Conservation (phyloP, 2,797 vertebrate species). For the Trachurus trachurus region DNA sequence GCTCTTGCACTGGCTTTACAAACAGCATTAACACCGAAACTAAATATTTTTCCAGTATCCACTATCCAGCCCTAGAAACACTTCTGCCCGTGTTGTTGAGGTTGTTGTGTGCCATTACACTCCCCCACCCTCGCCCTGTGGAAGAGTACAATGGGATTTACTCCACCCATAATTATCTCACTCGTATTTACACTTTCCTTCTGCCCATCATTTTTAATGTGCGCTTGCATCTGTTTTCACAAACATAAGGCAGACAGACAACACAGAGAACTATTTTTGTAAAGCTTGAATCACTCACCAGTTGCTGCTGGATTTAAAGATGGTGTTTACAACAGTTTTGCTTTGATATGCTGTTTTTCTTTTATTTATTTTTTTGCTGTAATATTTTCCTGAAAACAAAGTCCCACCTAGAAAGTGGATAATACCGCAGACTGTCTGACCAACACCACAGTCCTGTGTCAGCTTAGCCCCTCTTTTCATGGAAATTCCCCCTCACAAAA, state of each 20-base stretch:
- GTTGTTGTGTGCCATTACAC: constrained; percentile 14
- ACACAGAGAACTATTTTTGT: constrained; percentile 48
- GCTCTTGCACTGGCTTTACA: background rate
- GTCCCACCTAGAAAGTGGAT: constrained; percentile 29
- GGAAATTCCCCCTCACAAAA: constrained; percentile 77
- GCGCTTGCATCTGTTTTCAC: constrained; percentile 50
- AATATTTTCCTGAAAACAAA: constrained; percentile 16
- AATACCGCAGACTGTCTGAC: constrained; percentile 55
- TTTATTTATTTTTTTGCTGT: constrained; percentile 50
- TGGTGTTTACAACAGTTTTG: constrained; percentile 29
- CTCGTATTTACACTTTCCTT: constrained; percentile 65
- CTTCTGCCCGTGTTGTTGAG: background rate
- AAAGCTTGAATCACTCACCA: constrained; percentile 26
- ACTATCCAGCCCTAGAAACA: constrained; percentile 1
- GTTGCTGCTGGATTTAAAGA: constrained; percentile 40
- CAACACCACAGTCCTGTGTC: constrained; percentile 63
- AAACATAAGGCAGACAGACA: constrained; percentile 50
- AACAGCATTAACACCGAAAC: background rate
- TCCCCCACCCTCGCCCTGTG: constrained; percentile 40
- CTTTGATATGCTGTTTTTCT: constrained; percentile 30
- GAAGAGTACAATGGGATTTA: constrained; percentile 67
- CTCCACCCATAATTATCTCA: constrained; percentile 72
- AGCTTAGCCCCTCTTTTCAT: constrained; percentile 63
- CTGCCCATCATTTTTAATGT: constrained; percentile 59
- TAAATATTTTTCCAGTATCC: constrained; percentile 2